Conservation (phyloP, 1,140 invertebrate genomes). For the Solen grandis region DNA sequence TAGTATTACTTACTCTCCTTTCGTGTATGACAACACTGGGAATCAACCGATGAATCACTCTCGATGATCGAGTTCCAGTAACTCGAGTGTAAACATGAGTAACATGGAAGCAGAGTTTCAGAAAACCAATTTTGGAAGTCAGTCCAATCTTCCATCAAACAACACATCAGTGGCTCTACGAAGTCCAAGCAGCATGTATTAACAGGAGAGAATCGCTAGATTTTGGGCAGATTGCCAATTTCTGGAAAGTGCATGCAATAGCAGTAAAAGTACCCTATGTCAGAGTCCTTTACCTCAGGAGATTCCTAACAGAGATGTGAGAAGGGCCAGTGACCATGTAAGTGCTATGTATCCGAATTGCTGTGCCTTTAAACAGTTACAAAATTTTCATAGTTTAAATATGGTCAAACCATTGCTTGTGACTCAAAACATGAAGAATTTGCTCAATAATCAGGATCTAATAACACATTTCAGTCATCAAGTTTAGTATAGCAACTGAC, state of each 20-base stretch:
- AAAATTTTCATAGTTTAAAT: slow-evolving; percentile 81
- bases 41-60: slow-evolving; percentile 86
- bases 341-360: slow-evolving; percentile 81
- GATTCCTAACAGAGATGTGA: slow-evolving; percentile 77
- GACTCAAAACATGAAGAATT: slow-evolving; percentile 66
- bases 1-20: slow-evolving; percentile 79
- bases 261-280: slow-evolving; percentile 75
- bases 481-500: slow-evolving; percentile 79
- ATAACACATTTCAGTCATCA: slow-evolving; percentile 80
- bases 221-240: slow-evolving; percentile 68
- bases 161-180: too few species aligned
- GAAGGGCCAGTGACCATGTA: slow-evolving; percentile 87
- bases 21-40: slow-evolving; percentile 86
- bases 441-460: slow-evolving; percentile 75
- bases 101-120: slow-evolving; percentile 83
- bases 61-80: slow-evolving; percentile 86
- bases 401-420: slow-evolving; percentile 82
- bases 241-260: slow-evolving; percentile 70
- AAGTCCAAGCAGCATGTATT: slow-evolving; percentile 69
- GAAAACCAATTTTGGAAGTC: slow-evolving; percentile 82
- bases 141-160: slow-evolving; percentile 84
- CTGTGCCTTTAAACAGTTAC: slow-evolving; percentile 69
- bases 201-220: slow-evolving; percentile 70
- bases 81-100: slow-evolving; percentile 80
- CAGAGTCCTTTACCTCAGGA: slow-evolving; percentile 79